Evolutionary conservation across 2,113 vertebrate genomes (phyloP).

Genomic region (Nibea coibor): DNA sequence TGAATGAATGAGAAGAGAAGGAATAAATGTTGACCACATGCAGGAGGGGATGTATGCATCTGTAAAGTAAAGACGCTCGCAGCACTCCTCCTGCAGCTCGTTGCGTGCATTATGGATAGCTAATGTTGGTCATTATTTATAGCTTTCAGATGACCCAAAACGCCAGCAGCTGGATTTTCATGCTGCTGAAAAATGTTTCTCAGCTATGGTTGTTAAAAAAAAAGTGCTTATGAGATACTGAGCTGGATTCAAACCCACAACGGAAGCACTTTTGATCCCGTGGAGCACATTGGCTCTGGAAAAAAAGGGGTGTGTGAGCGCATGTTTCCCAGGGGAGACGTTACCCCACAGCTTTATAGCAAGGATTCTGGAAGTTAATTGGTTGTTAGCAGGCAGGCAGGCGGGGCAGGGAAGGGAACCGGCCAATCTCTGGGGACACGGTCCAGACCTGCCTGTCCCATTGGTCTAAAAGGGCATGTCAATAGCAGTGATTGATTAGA

Average conservation of each 20-base stretch:
- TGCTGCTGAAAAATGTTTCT: background rate
- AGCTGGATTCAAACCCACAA: constrained; percentile 3
- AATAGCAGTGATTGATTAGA: constrained; percentile 61
- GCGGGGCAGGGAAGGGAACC: constrained; percentile 33
- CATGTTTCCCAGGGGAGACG: constrained; percentile 22
- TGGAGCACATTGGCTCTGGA: constrained; percentile 14
- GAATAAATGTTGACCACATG: background rate
- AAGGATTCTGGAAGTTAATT: constrained; percentile 62
- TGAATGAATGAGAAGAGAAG: background rate
- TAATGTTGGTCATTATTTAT: constrained; percentile 13
- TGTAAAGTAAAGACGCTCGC: background rate
- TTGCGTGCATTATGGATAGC: background rate
- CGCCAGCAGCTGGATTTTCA: background rate
- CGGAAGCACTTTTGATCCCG: constrained; percentile 15
- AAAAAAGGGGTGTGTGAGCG: background rate
- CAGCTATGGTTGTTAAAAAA: background rate
- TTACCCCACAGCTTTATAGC: constrained; percentile 42
- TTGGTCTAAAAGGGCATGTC: constrained; percentile 62
- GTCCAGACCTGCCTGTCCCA: constrained; percentile 41
- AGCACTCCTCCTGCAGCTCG: background rate
- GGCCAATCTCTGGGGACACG: constrained; percentile 49
- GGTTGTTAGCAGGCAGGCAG: constrained; percentile 59
- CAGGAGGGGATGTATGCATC: background rate
- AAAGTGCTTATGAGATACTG: background rate
- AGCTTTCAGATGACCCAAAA: background rate